Percentiles rank a stretch among this genome's conserved stretches.
Evolutionary conservation across 2,888 invertebrate species (phyloP).

Genomic region (Adelognathus sp.): DNA sequence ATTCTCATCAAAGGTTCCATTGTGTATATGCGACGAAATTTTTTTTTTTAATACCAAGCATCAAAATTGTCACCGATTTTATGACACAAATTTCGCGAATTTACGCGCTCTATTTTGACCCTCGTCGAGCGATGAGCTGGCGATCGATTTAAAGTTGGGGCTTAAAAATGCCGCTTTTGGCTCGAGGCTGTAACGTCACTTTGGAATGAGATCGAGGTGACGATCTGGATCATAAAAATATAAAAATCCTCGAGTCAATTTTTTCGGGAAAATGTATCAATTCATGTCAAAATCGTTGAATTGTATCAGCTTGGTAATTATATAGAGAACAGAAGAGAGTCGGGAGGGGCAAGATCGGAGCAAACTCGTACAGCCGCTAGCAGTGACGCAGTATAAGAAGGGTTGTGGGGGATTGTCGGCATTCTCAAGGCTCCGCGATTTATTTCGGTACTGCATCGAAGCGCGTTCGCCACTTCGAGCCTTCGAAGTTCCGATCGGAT

Average conservation of each 20-base stretch:
- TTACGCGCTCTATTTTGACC: not conserved
- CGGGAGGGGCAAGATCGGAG: constrained; percentile 22
- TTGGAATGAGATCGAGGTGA: too few relatives aligned
- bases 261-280: too few relatives aligned
- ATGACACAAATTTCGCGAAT: not conserved
- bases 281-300: not conserved
- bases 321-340: too few relatives aligned
- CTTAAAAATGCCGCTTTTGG: too few relatives aligned
- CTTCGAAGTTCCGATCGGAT: constrained; percentile 45
- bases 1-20: not conserved
- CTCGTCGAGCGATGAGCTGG: not conserved
- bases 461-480: constrained; percentile 41
- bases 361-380: constrained; percentile 38
- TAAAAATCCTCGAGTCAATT: not conserved
- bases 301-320: too few relatives aligned
- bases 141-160: too few relatives aligned
- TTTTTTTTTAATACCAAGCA: too few relatives aligned
- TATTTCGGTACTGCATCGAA: constrained; percentile 55
- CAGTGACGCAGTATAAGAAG: constrained; percentile 54
- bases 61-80: not conserved
- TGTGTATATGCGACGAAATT: too few relatives aligned
- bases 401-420: constrained; percentile 48
- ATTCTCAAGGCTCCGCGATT: constrained; percentile 58
- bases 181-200: too few relatives aligned
- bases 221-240: too few relatives aligned